Percentiles rank a stretch among this genome's conserved stretches.
phyloP scores from a whole-genome alignment of 2,797 vertebrate species.

The Phataginus tetradactyla region DNA sequence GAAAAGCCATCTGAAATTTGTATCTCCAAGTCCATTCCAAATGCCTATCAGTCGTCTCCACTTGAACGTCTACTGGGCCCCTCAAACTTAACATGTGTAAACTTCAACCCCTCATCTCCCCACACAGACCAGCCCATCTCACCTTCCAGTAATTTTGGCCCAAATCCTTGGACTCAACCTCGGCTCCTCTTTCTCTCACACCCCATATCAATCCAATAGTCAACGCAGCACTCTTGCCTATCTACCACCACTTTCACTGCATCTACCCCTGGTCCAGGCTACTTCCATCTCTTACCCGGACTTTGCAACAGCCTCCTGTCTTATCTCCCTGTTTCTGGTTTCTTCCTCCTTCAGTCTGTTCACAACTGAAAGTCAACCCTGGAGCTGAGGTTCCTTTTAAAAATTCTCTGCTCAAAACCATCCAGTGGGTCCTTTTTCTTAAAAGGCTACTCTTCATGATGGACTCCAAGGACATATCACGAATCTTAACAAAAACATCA shows the following conservation, averaged over 20 bases:
- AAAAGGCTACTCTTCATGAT: not conserved
- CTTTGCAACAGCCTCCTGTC: not conserved
- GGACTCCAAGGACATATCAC: not conserved
- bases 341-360: not conserved
- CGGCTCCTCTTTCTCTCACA: not conserved
- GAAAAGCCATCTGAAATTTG: not conserved
- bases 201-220: not conserved
- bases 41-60: not conserved
- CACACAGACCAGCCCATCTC: not conserved
- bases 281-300: not conserved
- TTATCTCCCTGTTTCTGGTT: not conserved
- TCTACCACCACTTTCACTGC: not conserved
- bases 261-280: not conserved
- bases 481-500: not conserved
- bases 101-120: not conserved
- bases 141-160: not conserved
- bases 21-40: not conserved
- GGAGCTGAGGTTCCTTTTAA: not conserved
- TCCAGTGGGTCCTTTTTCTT: not conserved
- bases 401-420: constrained; percentile 6
- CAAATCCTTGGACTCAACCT: not conserved
- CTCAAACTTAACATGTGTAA: not conserved
- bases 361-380: not conserved
- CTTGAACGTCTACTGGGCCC: not conserved
- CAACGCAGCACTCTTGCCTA: no score